Conservation (phyloP, 1,140 invertebrate species). For the Coboldia fuscipes region DNA sequence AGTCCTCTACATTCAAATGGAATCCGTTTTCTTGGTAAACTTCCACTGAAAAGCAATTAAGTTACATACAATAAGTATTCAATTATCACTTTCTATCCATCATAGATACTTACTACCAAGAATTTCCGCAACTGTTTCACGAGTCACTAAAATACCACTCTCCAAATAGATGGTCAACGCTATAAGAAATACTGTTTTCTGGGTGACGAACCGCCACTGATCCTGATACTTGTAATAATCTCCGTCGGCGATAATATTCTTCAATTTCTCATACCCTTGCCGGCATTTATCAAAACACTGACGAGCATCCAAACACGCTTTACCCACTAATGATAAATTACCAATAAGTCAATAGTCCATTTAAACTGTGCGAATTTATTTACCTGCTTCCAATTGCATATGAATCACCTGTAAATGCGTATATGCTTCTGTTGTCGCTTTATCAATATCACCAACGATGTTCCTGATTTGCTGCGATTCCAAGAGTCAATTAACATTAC, state of each 20-base stretch:
- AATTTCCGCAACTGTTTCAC: conserved; percentile 53
- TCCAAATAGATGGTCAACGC: conserved; percentile 63
- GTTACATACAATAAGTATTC: conserved; percentile 4
- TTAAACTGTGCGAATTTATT: conserved; percentile 7
- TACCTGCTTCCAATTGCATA: conserved; percentile 29
- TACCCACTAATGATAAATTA: conserved; percentile 24
- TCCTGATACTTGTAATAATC: conserved; percentile 71
- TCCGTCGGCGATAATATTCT: conserved; percentile 31
- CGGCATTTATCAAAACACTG: conserved; percentile 31
- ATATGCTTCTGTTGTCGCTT: conserved; percentile 37
- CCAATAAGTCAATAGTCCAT: conserved; percentile 5
- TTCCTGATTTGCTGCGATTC: conserved; percentile 41
- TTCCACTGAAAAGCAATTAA: conserved; percentile 24
- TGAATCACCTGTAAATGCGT: conserved; percentile 53
- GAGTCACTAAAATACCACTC: conserved; percentile 43
- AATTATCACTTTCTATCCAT: not conserved
- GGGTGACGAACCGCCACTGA: conserved; percentile 65
- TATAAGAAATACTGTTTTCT: conserved; percentile 53
- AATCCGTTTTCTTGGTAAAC: conserved; percentile 41
- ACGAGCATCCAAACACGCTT: conserved; percentile 31
- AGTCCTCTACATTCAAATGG: conserved; percentile 80
- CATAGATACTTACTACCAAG: conserved; percentile 51
- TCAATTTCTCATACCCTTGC: conserved; percentile 31
- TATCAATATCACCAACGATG: conserved; percentile 44
- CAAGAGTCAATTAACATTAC: no score